A percentile compares a stretch with the other conserved stretches of the same genome.
Evolutionary conservation across 2,888 invertebrate genomes (phyloP).

Genomic region (Ditula angustiorana): DNA sequence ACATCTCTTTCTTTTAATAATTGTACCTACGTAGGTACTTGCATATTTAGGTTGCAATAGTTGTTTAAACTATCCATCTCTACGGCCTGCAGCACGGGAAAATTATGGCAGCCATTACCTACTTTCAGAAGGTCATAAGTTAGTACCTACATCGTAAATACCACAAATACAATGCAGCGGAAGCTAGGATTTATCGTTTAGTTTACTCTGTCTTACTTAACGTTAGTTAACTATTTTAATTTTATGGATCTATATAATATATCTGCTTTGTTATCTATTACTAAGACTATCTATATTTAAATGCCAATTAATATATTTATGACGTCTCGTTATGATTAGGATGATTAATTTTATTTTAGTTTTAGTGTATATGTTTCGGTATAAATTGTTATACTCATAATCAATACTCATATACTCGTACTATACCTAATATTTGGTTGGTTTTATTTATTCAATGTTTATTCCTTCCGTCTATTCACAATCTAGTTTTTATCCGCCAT

Average conservation of each 20-base stretch:
- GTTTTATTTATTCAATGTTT: too few relatives aligned
- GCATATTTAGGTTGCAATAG: background rate
- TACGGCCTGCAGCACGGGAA: constrained; percentile 37
- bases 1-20: background rate
- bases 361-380: too few relatives aligned
- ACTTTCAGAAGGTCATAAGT: constrained; percentile 34
- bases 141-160: constrained; percentile 6
- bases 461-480: too few relatives aligned
- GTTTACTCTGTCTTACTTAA: constrained; percentile 6
- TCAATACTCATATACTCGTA: too few relatives aligned
- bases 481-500: too few relatives aligned
- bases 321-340: too few relatives aligned
- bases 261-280: too few relatives aligned
- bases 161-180: constrained; percentile 12
- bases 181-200: constrained; percentile 3
- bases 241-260: background rate
- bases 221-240: background rate
- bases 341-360: too few relatives aligned
- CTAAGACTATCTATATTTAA: too few relatives aligned
- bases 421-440: too few relatives aligned
- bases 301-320: too few relatives aligned
- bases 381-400: too few relatives aligned
- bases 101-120: constrained; percentile 34
- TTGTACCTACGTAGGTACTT: background rate
- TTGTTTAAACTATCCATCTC: constrained; percentile 21